phyloP scores from a whole-genome alignment of 2,797 vertebrate species.

The Liasis olivaceus region DNA sequence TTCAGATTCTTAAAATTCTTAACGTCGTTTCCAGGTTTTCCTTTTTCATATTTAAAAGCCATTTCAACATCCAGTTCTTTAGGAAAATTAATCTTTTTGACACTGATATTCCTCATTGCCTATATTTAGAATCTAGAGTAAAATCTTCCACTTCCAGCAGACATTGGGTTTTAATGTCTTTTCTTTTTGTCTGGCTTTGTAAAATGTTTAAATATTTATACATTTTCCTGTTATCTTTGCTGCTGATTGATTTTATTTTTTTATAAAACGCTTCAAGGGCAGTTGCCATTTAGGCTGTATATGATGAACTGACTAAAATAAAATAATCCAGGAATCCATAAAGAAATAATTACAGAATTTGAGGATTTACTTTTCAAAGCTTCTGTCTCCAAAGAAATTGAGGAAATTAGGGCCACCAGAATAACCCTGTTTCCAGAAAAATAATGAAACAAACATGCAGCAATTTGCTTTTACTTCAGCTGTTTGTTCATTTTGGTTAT shows the following conservation, averaged over 20 bases:
- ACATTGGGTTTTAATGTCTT: not conserved
- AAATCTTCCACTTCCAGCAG: not conserved
- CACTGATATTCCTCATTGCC: not conserved
- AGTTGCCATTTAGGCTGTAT: not conserved
- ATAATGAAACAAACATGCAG: not conserved
- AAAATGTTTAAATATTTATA: not conserved
- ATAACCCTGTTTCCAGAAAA: not conserved
- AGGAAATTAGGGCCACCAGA: not conserved
- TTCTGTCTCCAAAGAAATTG: not conserved
- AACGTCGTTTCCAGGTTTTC: not conserved
- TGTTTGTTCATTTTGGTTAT: not conserved
- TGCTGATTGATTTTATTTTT: not conserved
- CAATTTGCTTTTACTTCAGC: not conserved
- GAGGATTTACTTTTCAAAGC: not conserved
- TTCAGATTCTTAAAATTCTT: not conserved
- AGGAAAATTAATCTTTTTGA: not conserved
- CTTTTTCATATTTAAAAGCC: not conserved
- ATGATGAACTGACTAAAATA: not conserved
- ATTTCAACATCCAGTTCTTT: constrained; percentile 6
- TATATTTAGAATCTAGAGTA: not conserved
- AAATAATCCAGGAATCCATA: not conserved
- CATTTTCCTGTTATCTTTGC: not conserved
- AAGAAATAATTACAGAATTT: not conserved
- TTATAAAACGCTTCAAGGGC: not conserved
- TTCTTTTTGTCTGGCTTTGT: not conserved